Conservation (phyloP, 2,797 vertebrate species). For the Catostomus latipinnis region DNA sequence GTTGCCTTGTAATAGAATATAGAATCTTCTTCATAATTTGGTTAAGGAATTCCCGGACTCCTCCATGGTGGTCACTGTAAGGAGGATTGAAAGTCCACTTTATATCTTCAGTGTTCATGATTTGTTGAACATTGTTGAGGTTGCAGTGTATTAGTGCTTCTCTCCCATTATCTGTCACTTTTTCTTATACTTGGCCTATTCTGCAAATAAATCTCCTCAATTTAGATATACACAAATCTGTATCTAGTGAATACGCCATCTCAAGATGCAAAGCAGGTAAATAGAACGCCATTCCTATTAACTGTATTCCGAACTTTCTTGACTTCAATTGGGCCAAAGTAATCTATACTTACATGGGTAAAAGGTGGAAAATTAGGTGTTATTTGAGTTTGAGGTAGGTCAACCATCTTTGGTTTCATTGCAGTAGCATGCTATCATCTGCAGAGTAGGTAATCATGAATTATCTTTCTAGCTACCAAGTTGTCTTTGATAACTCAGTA, state of each 20-base stretch:
- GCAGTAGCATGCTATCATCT: no score
- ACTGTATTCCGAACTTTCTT: no score
- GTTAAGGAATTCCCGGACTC: slow-evolving; percentile 12
- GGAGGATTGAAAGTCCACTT: slow-evolving; percentile 33
- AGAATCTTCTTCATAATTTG: neutral
- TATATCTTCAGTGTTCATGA: neutral
- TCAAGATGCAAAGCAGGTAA: slow-evolving; percentile 1
- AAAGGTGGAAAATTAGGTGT: no score
- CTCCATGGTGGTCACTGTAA: neutral
- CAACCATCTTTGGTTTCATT: no score
- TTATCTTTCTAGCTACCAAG: no score
- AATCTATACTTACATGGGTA: no score
- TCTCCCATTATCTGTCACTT: slow-evolving; percentile 27
- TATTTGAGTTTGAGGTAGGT: no score
- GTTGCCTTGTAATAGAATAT: slow-evolving; percentile 13
- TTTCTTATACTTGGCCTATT: slow-evolving; percentile 13
- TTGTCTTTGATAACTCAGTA: no score
- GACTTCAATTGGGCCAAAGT: no score
- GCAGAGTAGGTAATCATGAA: no score
- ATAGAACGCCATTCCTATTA: neutral
- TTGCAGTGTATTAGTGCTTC: neutral
- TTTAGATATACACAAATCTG: slow-evolving; percentile 9
- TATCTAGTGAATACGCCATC: no score
- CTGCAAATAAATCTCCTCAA: slow-evolving; percentile 9
- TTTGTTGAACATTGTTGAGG: slow-evolving; percentile 3